Base-by-base conservation (phyloP, 2,888 invertebrate species). In the Tholera decimalis region DNA sequence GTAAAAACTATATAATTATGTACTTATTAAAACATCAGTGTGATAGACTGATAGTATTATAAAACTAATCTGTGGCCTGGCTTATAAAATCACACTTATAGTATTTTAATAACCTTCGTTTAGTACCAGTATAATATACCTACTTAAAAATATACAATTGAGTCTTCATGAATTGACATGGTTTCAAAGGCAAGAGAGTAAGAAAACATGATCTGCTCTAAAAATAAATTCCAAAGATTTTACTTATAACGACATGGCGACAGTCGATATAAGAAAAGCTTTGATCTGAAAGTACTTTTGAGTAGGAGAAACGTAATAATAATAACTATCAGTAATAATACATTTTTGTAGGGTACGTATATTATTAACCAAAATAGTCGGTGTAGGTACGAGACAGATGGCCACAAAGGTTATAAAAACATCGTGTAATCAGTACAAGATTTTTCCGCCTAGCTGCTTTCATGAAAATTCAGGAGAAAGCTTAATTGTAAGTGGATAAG, bases 381-480 rank as follows among this genome's bases (percentile, higher is more conserved):
- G 7, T 41, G 22, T 47, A n/a, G n/a, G n/a, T 54, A 22, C 11
- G 22, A 37, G 9, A 22, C 13, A 0, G 20, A 43, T 43, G 11
- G 37, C 18, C 18, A 15, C 33, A 54, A 53, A 47, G 11, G 35
- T 47, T 35, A 63, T 24, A 22, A 8, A 11, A 43, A 39, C 24
- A 13, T 20, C 2, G 9, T 24, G 30, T 22, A 30, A 9, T 47
- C 6, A 24, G 30, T 30, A n/a, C 20, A 2, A 24, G 0, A 24
- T 46, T 24, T 37, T 69, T 33, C 35, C 22, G 11, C 15, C 20
- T 7, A 20, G 20, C 11, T 13, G 13, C 0, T 33, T 39, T 33
- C 20, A 15, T 26, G 70, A 47, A 70, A 70, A 22, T 69, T 39
- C 15, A 22, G 26, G 26, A 59, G 9, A 20, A 28, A 33, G 18